A percentile compares a stretch with the other conserved stretches of the same genome.
Evolutionary conservation across 2,888 invertebrate genomes (phyloP).

Genomic region (Lottia scabra): DNA sequence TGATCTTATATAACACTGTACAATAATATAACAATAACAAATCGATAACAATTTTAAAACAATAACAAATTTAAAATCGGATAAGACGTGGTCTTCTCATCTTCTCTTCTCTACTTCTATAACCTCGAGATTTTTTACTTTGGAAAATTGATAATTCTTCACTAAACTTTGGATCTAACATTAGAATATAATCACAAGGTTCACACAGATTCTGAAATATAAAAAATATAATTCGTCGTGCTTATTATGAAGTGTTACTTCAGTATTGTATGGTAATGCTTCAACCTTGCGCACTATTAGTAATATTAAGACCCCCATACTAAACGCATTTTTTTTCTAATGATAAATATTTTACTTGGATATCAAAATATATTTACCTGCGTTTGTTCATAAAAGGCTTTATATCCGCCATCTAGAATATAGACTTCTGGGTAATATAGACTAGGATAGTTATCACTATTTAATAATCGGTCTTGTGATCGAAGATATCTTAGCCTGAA

Average conservation of each 20-base stretch:
- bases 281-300: too few species aligned
- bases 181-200: slow-evolving; percentile 83
- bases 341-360: too few species aligned
- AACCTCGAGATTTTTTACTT: slow-evolving; percentile 10
- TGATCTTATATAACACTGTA: too few species aligned
- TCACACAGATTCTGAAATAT: slow-evolving; percentile 74
- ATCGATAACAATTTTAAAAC: background rate
- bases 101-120: background rate
- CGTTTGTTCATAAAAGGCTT: slow-evolving; percentile 70
- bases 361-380: slow-evolving; percentile 34
- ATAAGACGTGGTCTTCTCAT: background rate
- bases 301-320: too few species aligned
- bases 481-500: slow-evolving; percentile 84
- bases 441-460: slow-evolving; percentile 84
- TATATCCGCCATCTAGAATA: too few species aligned
- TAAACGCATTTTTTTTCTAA: background rate
- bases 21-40: too few species aligned
- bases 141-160: slow-evolving; percentile 73
- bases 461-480: slow-evolving; percentile 82
- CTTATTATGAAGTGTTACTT: too few species aligned
- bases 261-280: too few species aligned
- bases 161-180: slow-evolving; percentile 84
- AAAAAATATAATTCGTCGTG: background rate
- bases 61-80: background rate
- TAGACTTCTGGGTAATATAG: too few species aligned